Base-by-base conservation (phyloP, 2,113 vertebrate species). In the Himantopus leucocephalus region DNA sequence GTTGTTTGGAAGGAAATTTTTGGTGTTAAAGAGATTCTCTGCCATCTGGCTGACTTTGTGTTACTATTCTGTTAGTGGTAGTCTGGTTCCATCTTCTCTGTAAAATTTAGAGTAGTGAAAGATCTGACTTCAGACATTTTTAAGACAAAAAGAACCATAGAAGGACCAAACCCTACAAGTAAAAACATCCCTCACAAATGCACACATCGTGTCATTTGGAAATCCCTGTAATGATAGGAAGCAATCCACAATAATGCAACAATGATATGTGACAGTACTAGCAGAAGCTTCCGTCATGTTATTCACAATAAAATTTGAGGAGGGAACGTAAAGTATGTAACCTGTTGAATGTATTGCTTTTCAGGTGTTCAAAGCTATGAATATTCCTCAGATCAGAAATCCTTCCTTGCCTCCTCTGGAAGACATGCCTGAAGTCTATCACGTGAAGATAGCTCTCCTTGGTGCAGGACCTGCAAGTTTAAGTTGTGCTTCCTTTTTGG, bases 301-400 rank as follows among this genome's bases (percentile, higher is more conserved):
- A 27, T 16, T 93, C 14, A 20, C 37, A 41, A 35, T 24, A 55
- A 62, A 85, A 53, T 55, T 39, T 47, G 43, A 58, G 32, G 21
- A 76, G 20, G 3, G 5, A 56, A 50, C 81, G 24, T 71, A 9
- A 75, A 82, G 45, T 43, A 19, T 72, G 39, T 97, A 97, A 97
- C 67, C 16, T 67, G 45, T 75, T 52, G 48, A 85, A 72, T 81
- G 41, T 88, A 10, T 97, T 94, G 45, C 37, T 97, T 96, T 91
- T n/a, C 87, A 99, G 99, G 97, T 99, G 41, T 99, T 99, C 96
- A 98, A 98, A 97, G 98, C 97, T 87, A 99, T 99, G 98, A 98
- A 98, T 77, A 98, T 99, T 85, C 98, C 98, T 80, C 98, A 99
- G 95, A 98, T 98, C 85, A 97, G 98, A 88, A 98, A 97, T 91